A percentile compares a stretch with the other conserved stretches of the same genome.
Evolutionary conservation across 2,113 vertebrate genomes (phyloP).

Genomic region (Mormyrus lacerda): DNA sequence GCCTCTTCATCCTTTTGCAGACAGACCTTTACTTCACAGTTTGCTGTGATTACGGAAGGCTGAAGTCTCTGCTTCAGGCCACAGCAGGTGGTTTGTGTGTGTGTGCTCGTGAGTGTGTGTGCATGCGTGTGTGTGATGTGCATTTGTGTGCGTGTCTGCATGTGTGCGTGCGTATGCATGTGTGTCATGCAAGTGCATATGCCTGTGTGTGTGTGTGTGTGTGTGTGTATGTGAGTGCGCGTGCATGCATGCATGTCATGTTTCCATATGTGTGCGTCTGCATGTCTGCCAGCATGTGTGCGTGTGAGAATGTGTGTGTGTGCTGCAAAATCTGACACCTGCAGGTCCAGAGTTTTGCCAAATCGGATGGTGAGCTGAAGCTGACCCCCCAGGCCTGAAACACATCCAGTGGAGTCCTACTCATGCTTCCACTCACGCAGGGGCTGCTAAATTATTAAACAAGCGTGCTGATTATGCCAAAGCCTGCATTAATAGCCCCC

Average conservation of each 20-base stretch:
- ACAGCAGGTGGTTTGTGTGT: neutral
- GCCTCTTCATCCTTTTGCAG: neutral
- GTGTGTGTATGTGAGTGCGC: neutral
- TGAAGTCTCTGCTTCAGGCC: neutral
- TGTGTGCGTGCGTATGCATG: neutral
- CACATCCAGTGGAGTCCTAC: neutral
- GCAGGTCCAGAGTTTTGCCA: neutral
- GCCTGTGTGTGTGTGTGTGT: neutral
- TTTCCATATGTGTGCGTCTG: neutral
- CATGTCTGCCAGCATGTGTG: neutral
- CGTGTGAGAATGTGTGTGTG: neutral
- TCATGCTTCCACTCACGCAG: neutral
- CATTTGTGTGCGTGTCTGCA: neutral
- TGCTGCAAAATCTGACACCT: neutral
- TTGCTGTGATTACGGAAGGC: neutral
- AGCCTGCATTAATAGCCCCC: conserved; percentile 15
- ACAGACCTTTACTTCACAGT: neutral
- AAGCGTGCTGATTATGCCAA: conserved; percentile 3
- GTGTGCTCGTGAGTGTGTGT: neutral
- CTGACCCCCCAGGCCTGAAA: neutral
- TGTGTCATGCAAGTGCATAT: neutral
- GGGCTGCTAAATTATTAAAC: conserved; percentile 17
- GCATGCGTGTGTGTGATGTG: neutral
- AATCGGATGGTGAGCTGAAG: neutral
- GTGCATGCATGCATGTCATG: neutral